Evolutionary conservation across 2,888 invertebrate genomes (phyloP).

Genomic region (Abrostola triplasia): DNA sequence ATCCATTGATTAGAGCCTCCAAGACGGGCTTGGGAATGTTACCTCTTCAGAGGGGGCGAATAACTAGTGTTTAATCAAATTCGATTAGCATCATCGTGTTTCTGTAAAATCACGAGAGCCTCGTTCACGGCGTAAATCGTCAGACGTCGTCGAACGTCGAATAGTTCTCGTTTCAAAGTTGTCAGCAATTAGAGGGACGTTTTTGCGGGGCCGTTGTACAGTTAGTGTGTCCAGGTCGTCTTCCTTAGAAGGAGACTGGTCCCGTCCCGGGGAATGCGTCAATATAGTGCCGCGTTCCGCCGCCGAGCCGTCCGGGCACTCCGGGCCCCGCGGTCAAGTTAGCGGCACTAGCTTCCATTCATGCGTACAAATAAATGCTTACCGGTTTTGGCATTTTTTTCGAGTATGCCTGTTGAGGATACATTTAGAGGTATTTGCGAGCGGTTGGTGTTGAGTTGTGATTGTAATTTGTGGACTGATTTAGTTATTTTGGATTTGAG

Average conservation of each 20-base stretch:
- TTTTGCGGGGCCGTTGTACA: constrained; percentile 74
- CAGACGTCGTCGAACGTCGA: constrained; percentile 53
- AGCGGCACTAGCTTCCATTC: constrained; percentile 57
- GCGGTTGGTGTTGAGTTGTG: constrained; percentile 24
- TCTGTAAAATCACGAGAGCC: constrained; percentile 23
- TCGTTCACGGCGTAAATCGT: constrained; percentile 38
- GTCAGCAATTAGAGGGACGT: constrained; percentile 75
- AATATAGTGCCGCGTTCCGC: constrained; percentile 68
- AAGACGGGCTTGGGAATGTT: constrained; percentile 4
- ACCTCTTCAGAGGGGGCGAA: constrained; percentile 12
- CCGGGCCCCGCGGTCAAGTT: constrained; percentile 45
- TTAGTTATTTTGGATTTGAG: background rate
- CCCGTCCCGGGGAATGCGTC: constrained; percentile 76
- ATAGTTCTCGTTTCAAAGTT: constrained; percentile 61
- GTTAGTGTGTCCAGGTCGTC: constrained; percentile 77
- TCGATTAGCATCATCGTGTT: constrained; percentile 13
- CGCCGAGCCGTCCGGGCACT: constrained; percentile 12
- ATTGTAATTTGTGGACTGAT: constrained; percentile 16
- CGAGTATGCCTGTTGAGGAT: constrained; percentile 31
- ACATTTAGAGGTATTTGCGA: constrained; percentile 27
- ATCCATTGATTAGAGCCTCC: constrained; percentile 4
- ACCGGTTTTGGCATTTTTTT: constrained; percentile 57
- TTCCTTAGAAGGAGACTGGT: constrained; percentile 80
- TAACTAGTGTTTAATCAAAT: constrained; percentile 30
- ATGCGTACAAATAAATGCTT: constrained; percentile 48